Percentiles rank a stretch among this genome's conserved stretches.
Conservation (phyloP, 2,888 invertebrate genomes). For the Xestia sexstrigata region DNA sequence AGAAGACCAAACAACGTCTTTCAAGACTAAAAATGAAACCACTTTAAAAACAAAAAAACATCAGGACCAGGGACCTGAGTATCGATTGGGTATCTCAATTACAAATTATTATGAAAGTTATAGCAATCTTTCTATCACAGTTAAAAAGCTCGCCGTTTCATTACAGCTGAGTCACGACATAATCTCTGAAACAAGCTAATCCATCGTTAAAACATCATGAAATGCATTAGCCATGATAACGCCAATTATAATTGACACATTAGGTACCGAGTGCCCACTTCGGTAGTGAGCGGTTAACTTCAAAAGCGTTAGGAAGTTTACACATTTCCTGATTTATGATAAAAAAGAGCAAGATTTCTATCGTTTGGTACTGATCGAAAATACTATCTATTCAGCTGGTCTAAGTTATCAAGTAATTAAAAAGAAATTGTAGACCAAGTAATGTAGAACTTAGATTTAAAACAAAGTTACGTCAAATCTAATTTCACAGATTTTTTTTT, state of each 20-base stretch:
- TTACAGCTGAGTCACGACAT: constrained; percentile 46
- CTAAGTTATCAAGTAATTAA: neutral
- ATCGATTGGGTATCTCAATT: neutral
- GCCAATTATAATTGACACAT: constrained; percentile 74
- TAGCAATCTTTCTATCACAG: constrained; percentile 17
- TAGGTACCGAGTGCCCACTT: constrained; percentile 72
- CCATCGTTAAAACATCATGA: constrained; percentile 67
- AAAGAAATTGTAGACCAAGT: neutral
- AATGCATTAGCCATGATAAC: constrained; percentile 72
- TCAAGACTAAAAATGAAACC: neutral
- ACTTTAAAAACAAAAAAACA: neutral
- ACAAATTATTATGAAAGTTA: constrained; percentile 7
- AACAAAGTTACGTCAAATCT: neutral
- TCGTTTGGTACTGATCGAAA: neutral
- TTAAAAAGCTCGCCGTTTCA: constrained; percentile 44
- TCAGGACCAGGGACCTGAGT: neutral
- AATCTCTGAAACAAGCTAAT: constrained; percentile 68
- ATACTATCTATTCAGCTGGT: too few relatives aligned
- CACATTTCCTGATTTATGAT: constrained; percentile 45
- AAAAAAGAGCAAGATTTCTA: neutral
- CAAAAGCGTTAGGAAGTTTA: constrained; percentile 69
- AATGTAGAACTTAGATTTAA: neutral
- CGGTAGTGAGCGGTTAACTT: constrained; percentile 75
- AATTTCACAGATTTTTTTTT: neutral
- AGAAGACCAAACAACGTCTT: neutral